These are phyloP conservation scores for Dinocampus coccinellae DNA, from an alignment of 2,888 invertebrate species.

Conservation along the genomic window DNA sequence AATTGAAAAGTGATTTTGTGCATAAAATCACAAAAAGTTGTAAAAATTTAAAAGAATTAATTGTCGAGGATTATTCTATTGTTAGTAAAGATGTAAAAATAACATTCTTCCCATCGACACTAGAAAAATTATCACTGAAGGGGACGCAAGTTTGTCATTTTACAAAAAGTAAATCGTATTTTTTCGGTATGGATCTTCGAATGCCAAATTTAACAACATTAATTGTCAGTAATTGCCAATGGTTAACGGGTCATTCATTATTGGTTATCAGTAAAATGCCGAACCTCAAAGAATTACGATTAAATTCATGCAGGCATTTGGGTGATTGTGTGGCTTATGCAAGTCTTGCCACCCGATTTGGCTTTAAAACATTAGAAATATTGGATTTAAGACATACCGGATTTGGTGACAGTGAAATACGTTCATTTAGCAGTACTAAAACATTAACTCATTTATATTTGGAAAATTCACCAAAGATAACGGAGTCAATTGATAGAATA, in stretches of 20 bases:
- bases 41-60: constrained; percentile 67
- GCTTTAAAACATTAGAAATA: constrained; percentile 75
- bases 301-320: constrained; percentile 77
- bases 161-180: constrained; percentile 70
- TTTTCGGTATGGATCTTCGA: constrained; percentile 72
- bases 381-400: constrained; percentile 73
- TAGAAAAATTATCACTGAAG: constrained; percentile 75
- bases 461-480: constrained; percentile 25
- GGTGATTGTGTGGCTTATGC: constrained; percentile 83
- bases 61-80: constrained; percentile 72
- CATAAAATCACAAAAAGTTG: constrained; percentile 65
- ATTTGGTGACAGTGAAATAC: constrained; percentile 74
- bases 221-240: constrained; percentile 79
- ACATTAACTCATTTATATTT: constrained; percentile 72
- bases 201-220: constrained; percentile 74
- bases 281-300: constrained; percentile 74
- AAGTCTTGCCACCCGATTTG: constrained; percentile 80
- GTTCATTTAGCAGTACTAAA: constrained; percentile 72
- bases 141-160: constrained; percentile 72
- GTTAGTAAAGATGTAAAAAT: constrained; percentile 72
- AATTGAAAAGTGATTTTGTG: constrained; percentile 64
- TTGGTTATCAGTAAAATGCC: constrained; percentile 81
- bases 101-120: constrained; percentile 75
- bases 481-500: constrained; percentile 39
- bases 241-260: constrained; percentile 81